A percentile compares a stretch with the other conserved stretches of the same genome.
Evolutionary conservation across 2,113 vertebrate genomes (phyloP).

Genomic region (Glareola pratincola): DNA sequence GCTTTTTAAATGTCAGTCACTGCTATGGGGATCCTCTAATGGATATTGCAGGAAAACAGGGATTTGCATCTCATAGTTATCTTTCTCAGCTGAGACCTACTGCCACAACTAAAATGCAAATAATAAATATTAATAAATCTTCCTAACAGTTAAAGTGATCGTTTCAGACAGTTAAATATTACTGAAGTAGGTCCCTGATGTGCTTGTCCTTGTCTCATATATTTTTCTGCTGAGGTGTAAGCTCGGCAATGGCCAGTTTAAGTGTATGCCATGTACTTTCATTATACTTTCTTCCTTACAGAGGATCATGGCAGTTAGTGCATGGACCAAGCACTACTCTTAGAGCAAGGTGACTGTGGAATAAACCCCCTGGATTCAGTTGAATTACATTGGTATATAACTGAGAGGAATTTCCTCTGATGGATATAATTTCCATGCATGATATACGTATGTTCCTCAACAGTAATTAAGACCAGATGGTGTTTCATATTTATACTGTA

Average conservation of each 20-base stretch:
- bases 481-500: not conserved
- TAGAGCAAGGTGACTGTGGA: constrained; percentile 6
- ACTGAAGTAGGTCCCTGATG: not conserved
- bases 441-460: not conserved
- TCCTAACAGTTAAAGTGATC: constrained; percentile 2
- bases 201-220: not conserved
- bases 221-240: not conserved
- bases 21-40: not conserved
- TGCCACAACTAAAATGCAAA: constrained; percentile 13
- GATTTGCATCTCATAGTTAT: not conserved
- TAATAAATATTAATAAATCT: constrained; percentile 48
- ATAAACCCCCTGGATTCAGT: not conserved
- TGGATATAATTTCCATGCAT: constrained; percentile 26
- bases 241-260: not conserved
- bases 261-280: not conserved
- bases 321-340: not conserved
- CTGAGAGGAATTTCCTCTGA: constrained; percentile 49
- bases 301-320: not conserved
- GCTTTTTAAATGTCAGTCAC: not conserved
- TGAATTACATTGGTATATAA: not conserved
- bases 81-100: constrained; percentile 2
- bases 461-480: constrained; percentile 28
- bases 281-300: not conserved
- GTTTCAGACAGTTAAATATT: constrained; percentile 26
- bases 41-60: not conserved